Percentiles rank a stretch among this genome's conserved stretches.
Conservation (phyloP, 2,888 invertebrate genomes). For the Cephalotes varians region DNA sequence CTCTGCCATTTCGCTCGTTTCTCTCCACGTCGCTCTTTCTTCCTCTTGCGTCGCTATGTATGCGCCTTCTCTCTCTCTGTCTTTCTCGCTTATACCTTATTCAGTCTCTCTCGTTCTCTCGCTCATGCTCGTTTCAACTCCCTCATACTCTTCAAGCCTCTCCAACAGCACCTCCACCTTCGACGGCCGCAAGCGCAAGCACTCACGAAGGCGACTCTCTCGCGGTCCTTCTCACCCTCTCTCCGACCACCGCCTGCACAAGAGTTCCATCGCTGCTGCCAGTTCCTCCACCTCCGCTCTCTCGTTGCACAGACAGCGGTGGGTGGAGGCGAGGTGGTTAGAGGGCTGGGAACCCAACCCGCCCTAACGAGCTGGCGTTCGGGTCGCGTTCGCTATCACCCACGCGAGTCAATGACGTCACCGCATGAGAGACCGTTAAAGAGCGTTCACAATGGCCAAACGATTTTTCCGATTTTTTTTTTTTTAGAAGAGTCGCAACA, state of each 20-base stretch:
- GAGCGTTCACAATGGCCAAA: constrained; percentile 51
- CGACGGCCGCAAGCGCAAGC: constrained; percentile 60
- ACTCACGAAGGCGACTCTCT: constrained; percentile 59
- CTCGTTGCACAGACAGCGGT: constrained; percentile 46
- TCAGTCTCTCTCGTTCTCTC: not conserved
- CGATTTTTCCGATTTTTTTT: not conserved
- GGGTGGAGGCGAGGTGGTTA: constrained; percentile 35
- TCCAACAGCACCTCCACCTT: constrained; percentile 48
- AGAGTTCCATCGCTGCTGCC: constrained; percentile 44
- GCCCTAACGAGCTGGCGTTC: constrained; percentile 62
- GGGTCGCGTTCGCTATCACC: constrained; percentile 68
- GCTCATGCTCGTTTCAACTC: constrained; percentile 37
- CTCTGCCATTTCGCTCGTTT: constrained; percentile 13
- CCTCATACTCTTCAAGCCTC: constrained; percentile 34
- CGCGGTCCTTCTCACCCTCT: constrained; percentile 46
- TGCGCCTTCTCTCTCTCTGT: not conserved
- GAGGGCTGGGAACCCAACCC: constrained; percentile 55
- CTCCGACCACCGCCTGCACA: constrained; percentile 20
- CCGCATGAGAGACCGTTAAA: constrained; percentile 58
- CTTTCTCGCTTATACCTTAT: not conserved
- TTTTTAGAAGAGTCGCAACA: not conserved
- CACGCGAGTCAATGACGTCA: constrained; percentile 69
- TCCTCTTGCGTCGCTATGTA: not conserved
- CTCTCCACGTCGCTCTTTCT: constrained; percentile 13
- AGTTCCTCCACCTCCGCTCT: constrained; percentile 32